Percentiles rank a stretch among this genome's conserved stretches.
These are phyloP conservation scores for Acronicta aceris DNA, from an alignment of 2,888 invertebrate genomes.

Conservation along the genomic window DNA sequence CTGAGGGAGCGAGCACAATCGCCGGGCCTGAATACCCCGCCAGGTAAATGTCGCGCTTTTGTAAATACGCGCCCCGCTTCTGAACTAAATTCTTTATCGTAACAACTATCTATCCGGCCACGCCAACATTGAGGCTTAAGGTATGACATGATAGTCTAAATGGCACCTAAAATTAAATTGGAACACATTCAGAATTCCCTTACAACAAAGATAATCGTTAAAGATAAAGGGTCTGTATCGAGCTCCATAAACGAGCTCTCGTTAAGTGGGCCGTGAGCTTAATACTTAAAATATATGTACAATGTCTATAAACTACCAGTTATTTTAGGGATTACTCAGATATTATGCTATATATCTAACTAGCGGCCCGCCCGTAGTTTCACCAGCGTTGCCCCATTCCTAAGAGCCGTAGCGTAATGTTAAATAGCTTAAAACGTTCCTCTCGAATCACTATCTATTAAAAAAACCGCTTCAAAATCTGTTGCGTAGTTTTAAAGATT, in stretches of 20 bases:
- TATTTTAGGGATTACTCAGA: conserved; percentile 26
- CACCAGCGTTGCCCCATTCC: too few relatives aligned
- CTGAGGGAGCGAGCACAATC: conserved; percentile 76
- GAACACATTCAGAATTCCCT: conserved; percentile 49
- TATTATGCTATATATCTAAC: too few relatives aligned
- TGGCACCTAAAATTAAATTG: conserved; percentile 56
- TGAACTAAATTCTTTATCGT: conserved; percentile 65
- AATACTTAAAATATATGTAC: conserved; percentile 34
- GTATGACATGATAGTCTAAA: conserved; percentile 42
- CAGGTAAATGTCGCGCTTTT: conserved; percentile 69
- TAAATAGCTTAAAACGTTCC: too few relatives aligned
- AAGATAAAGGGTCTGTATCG: conserved; percentile 45
- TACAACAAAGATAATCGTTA: conserved; percentile 48
- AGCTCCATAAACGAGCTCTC: conserved; percentile 44
- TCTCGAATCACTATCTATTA: too few relatives aligned
- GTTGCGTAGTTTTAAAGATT: too few relatives aligned
- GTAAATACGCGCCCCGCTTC: conserved; percentile 61
- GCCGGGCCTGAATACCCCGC: conserved; percentile 66
- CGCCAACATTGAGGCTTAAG: conserved; percentile 23
- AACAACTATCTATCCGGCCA: conserved; percentile 57
- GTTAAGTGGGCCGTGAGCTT: conserved; percentile 35
- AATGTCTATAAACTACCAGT: conserved; percentile 35
- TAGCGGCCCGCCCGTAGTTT: too few relatives aligned
- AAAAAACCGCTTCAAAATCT: too few relatives aligned
- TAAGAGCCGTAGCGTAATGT: too few relatives aligned